Evolutionary conservation across 2,888 invertebrate species (phyloP).

Genomic region (Syritta pipiens): DNA sequence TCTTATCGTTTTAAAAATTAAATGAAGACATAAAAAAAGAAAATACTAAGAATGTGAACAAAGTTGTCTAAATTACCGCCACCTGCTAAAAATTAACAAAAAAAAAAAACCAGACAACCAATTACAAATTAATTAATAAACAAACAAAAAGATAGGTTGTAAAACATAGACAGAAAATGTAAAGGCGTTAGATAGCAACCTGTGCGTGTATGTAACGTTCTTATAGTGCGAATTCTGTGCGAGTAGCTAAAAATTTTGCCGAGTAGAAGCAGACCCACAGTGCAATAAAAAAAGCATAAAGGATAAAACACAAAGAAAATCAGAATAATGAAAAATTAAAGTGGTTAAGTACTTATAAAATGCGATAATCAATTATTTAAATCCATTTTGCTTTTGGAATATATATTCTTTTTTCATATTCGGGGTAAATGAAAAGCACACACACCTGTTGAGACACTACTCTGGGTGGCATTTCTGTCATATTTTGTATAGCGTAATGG

Average conservation of each 20-base stretch:
- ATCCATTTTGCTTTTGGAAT: conserved; percentile 66
- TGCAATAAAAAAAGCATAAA: conserved; percentile 36
- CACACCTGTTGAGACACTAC: conserved; percentile 78
- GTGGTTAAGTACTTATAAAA: conserved; percentile 40
- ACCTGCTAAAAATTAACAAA: conserved; percentile 37
- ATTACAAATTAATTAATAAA: conserved; percentile 43
- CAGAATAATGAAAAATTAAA: conserved; percentile 65
- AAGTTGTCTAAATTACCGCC: conserved; percentile 46
- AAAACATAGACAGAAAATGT: too few relatives aligned
- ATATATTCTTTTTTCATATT: conserved; percentile 70
- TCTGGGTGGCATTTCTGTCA: conserved; percentile 65
- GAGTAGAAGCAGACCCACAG: too few relatives aligned
- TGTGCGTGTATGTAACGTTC: conserved; percentile 54
- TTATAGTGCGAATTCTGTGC: conserved; percentile 50
- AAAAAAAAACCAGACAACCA: conserved; percentile 19
- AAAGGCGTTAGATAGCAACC: too few relatives aligned
- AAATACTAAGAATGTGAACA: conserved; percentile 21
- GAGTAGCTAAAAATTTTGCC: conserved; percentile 34
- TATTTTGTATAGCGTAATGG: conserved; percentile 73
- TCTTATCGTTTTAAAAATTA: conserved; percentile 44
- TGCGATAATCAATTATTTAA: conserved; percentile 51
- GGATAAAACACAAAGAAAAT: conserved; percentile 46
- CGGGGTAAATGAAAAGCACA: conserved; percentile 71
- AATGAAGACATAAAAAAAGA: conserved; percentile 29
- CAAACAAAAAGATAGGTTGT: conserved; percentile 29